Evolutionary conservation across 2,113 vertebrate species (phyloP), one percentile per base, ranked within the genome.

Genomic region (Zosterops pallidus): DNA sequence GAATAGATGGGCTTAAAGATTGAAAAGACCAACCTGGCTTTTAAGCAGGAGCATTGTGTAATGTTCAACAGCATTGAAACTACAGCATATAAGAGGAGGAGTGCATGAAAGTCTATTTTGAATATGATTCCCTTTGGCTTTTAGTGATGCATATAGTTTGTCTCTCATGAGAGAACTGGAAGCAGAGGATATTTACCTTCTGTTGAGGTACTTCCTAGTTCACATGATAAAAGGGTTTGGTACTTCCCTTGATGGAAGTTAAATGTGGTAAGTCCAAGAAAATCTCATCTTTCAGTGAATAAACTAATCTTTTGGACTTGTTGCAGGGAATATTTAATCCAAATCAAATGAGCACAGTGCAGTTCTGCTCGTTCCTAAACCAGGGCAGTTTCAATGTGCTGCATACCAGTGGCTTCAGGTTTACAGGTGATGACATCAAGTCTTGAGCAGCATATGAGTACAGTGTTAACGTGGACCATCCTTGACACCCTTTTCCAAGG

Each of bases 191-290:
- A 29, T 26, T 62, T 77, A 26, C 37, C 10, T 33, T 70, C 26
- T 49, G 3, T 33, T 55, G 47, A 56, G 37, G 12, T 65, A 22
- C 22, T 77, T 78, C 28, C 20, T 68, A 71, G 7, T 42, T 53
- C 11, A 14, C 0, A 0, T 25, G 44, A n/a, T 53, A 25, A 41
- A 57, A 74, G 26, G 20, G 21, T 28, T 76, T 76, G 10, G 76
- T 83, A 29, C 23, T 23, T 83, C 31, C 28, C 25, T 59, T 71
- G 31, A 39, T 31, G 35, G 25, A 55, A 56, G 6, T 90, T 50
- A n/a, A 90, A 28, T 42, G 9, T 53, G 26, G 0, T 23, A 78
- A 82, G 14, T 44, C 25, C 14, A 62, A 47, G 15, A 84, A 86
- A 81, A 68, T 4, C 9, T 64, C 11, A 39, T 78, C 4, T 56